Base-by-base conservation (phyloP, 1,140 invertebrate species). In the Megathymus violae region DNA sequence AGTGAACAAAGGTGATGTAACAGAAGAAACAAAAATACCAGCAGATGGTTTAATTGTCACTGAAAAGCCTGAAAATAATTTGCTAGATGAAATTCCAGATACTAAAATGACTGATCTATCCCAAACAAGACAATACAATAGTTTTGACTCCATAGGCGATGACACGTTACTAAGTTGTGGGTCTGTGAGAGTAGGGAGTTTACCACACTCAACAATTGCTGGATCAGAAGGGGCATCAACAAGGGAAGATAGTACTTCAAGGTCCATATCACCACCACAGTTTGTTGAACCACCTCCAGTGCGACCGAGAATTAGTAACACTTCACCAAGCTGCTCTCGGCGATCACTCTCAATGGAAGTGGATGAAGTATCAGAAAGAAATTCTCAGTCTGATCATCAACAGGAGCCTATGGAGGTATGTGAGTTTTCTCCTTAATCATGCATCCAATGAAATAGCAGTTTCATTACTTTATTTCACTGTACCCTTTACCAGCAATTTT, bases 31-130 rank as follows among this genome's bases (percentile, higher is more conserved):
- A 6, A 88, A 86, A 69, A 88, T 92, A 74, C 80, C 88, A 62
- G 71, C 88, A 50, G 87, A 85, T 74, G 84, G 84, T n/a, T 77
- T 91, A 50, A 91, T 92, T 71, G 89, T 92, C 11, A 91, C 86
- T 56, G 89, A 91, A 73, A 91, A 91, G 67, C 66, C 89, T 61
- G 85, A 90, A 36, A 89, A 80, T 68, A 92, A 88, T 74, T 75
- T 92, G 50, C 59, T 92, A 63, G 89, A 91, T 78, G 89, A 91
- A 74, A 91, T 91, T 69, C 82, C 89, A 64, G 89, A 91, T 62
- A 89, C 89, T 50, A 92, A 92, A 80, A 91, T 92, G 87, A 89
- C 88, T 73, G 87, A 91, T 71, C 69, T 92, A 25, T 88, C 89
- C 58, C 89, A 91, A 69, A 89, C 86, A 25, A 82, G 82, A 78